Base-by-base conservation (phyloP, 2,888 invertebrate species). In the Tuta absoluta region DNA sequence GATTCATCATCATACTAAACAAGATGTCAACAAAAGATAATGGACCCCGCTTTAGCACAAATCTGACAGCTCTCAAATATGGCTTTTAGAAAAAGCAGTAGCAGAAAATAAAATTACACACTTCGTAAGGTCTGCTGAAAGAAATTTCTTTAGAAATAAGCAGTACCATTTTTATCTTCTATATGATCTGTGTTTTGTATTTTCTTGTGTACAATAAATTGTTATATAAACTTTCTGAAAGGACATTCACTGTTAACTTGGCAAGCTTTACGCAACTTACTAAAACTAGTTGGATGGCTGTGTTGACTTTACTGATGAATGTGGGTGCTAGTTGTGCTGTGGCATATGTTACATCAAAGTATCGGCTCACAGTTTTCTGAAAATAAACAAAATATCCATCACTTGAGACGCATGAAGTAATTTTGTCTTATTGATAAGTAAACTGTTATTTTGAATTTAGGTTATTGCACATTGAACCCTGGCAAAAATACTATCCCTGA, bases 271-370 rank as follows among this genome's bases (percentile, higher is more conserved):
- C 1, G 1, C 2, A 28, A 80, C 77, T 80, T 78, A 92, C 92
- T 68, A 98, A 92, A 53, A 94, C 85, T 58, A 99, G 91, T 86
- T 99, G 99, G 33, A 99, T 92, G 5, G 94, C 96, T 8, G 99
- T 99, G 85, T 99, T 99, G 1, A 98, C 94, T 94, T 99, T 99
- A 86, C 98, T 99, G 56, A 98, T 95, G 64, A 95, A 93, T 12
- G 98, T 98, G 7, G 99, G 99, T 19, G 96, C 96, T 61, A 99
- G 91, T 85, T 97, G 96, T 37, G 96, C 98, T n/a, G 98, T 98
- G 2, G 97, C 96, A 84, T 96, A 95, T 7, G 97, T 96, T n/a
- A 95, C 95, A 89, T 98, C 97, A 82, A 98, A 98, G 84, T 97
- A 98, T 69, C 97, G 93, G 67, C 94, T 93, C 63, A 98, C 82